phyloP scores from a whole-genome alignment of 2,797 vertebrate genomes.

The Strix occidentalis region DNA sequence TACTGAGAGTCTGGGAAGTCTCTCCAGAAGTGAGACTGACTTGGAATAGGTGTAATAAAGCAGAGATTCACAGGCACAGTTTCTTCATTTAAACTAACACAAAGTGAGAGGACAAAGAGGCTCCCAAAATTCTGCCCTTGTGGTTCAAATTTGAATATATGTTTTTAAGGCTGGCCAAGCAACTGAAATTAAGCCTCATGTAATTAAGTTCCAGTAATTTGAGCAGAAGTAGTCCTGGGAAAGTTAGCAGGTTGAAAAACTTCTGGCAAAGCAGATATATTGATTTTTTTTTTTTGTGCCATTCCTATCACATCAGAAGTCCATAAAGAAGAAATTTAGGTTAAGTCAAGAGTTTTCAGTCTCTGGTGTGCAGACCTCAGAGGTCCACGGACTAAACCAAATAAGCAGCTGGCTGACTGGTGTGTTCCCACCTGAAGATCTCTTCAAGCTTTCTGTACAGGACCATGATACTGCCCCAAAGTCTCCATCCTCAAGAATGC shows the following conservation, averaged over 20 bases:
- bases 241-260: conserved; percentile 38
- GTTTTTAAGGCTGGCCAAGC: conserved; percentile 30
- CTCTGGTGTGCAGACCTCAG: not conserved
- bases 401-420: not conserved
- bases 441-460: conserved; percentile 10
- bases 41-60: not conserved
- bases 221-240: conserved; percentile 55
- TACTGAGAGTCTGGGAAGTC: not conserved
- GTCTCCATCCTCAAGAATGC: conserved; percentile 9
- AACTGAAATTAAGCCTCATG: conserved; percentile 40
- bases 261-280: not conserved
- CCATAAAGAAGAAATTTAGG: not conserved
- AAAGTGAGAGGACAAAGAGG: conserved; percentile 45
- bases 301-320: conserved; percentile 10
- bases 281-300: not conserved
- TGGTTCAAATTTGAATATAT: conserved; percentile 51
- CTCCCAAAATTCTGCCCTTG: conserved; percentile 43
- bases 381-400: not conserved
- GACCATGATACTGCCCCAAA: not conserved
- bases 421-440: conserved; percentile 8
- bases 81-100: conserved; percentile 39
- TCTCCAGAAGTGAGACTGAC: not conserved
- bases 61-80: conserved; percentile 24
- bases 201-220: conserved; percentile 56
- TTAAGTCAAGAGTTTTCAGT: conserved; percentile 16